phyloP scores from a whole-genome alignment of 2,113 vertebrate species.

The Myodes glareolus region DNA sequence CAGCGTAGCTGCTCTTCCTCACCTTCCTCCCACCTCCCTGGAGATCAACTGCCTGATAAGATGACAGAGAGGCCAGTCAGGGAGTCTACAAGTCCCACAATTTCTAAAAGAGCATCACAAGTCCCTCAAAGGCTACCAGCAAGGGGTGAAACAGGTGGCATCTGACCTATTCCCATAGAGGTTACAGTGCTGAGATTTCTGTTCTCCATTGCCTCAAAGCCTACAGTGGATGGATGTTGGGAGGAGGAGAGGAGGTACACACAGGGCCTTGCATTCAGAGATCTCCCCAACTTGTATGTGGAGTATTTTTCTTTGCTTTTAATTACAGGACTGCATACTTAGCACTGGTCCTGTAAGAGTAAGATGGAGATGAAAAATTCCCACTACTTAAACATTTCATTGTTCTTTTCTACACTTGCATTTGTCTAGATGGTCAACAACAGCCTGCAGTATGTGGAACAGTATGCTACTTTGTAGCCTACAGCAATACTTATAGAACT shows the following conservation, averaged over 20 bases:
- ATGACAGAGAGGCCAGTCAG: background rate
- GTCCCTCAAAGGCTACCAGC: too few relatives aligned
- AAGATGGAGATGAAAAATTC: background rate
- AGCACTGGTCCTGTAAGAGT: background rate
- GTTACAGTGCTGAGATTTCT: background rate
- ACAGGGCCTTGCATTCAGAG: background rate
- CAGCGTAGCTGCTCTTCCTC: background rate
- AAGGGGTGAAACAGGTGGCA: fast-evolving
- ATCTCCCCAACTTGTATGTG: background rate
- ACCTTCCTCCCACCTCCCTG: background rate
- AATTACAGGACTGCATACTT: background rate
- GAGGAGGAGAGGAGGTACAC: too few relatives aligned
- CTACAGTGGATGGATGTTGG: background rate
- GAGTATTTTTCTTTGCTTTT: background rate
- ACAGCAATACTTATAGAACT: too few relatives aligned
- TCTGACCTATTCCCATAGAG: background rate
- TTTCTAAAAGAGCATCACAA: too few relatives aligned
- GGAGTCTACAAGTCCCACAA: too few relatives aligned
- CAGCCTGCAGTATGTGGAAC: background rate
- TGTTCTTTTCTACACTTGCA: background rate
- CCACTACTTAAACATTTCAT: background rate
- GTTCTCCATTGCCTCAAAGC: background rate
- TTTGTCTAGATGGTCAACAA: background rate
- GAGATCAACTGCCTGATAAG: background rate
- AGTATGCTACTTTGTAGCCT: background rate